Percentiles rank a stretch among this genome's conserved stretches.
Conservation (phyloP, 2,888 invertebrate species). For the Folsomia candida region DNA sequence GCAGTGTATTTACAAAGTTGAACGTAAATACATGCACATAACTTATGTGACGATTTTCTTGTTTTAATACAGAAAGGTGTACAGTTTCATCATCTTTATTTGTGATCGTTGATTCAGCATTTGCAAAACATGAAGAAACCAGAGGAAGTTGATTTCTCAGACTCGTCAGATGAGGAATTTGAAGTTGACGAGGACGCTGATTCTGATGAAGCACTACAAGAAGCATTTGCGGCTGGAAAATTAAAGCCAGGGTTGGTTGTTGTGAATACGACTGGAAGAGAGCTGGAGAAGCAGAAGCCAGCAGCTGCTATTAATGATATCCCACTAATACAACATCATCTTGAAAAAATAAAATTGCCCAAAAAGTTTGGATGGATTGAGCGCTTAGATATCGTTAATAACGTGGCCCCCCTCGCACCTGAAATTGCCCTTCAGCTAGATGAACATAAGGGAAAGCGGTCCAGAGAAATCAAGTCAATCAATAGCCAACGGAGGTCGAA, state of each 20-base stretch:
- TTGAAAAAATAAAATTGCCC: slow-evolving; percentile 51
- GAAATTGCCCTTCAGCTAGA: slow-evolving; percentile 77
- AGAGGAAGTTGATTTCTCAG: slow-evolving; percentile 10
- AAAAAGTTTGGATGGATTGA: slow-evolving; percentile 68
- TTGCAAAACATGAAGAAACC: slow-evolving; percentile 17
- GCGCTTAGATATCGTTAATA: slow-evolving; percentile 73
- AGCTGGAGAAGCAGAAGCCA: not conserved
- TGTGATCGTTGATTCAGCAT: too few species aligned
- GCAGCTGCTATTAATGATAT: slow-evolving; percentile 38
- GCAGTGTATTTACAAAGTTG: too few species aligned
- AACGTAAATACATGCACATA: too few species aligned
- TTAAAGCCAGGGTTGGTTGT: slow-evolving; percentile 80
- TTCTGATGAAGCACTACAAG: slow-evolving; percentile 63
- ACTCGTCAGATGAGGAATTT: slow-evolving; percentile 23
- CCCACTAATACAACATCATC: slow-evolving; percentile 27
- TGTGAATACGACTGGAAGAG: slow-evolving; percentile 57
- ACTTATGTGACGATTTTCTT: too few species aligned
- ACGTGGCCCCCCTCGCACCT: slow-evolving; percentile 77
- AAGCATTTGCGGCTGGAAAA: slow-evolving; percentile 79
- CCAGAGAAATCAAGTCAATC: slow-evolving; percentile 65
- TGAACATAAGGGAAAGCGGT: slow-evolving; percentile 70
- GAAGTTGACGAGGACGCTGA: slow-evolving; percentile 21
- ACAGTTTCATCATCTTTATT: too few species aligned
- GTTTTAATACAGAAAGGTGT: too few species aligned
- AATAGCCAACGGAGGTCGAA: slow-evolving; percentile 59